phyloP scores from a whole-genome alignment of 2,113 vertebrate genomes.

The Eptesicus fuscus region DNA sequence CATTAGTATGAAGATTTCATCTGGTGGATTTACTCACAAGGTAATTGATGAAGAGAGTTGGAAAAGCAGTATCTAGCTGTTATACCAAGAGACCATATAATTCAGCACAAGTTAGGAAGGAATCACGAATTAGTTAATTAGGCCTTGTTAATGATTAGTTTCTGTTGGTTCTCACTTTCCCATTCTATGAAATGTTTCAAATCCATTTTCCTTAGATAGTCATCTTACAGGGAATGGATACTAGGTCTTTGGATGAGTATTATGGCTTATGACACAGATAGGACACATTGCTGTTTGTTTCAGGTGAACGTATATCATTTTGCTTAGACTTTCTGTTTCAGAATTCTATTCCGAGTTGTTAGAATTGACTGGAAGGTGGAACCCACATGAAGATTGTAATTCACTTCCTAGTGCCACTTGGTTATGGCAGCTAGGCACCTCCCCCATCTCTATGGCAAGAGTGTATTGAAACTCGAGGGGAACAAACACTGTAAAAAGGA shows the following conservation, averaged over 20 bases:
- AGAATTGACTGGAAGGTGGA: neutral
- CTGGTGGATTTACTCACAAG: neutral
- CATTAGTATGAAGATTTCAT: neutral
- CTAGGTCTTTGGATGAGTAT: neutral
- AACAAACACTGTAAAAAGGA: neutral
- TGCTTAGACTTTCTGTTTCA: neutral
- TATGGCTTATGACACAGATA: neutral
- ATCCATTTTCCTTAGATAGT: neutral
- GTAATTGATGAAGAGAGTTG: neutral
- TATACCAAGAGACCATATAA: neutral
- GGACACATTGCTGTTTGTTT: neutral
- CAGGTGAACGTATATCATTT: neutral
- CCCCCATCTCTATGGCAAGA: neutral
- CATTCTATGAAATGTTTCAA: neutral
- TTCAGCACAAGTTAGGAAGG: neutral
- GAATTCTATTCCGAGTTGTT: neutral
- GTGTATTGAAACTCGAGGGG: neutral
- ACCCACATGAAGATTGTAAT: neutral
- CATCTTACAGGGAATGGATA: neutral
- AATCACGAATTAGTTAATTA: neutral
- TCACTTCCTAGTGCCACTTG: neutral
- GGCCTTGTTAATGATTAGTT: neutral
- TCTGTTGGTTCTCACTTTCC: neutral
- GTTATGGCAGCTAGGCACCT: neutral
- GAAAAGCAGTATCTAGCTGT: neutral